Evolutionary conservation across 2,113 vertebrate species (phyloP).

Genomic region (Nothocercus nigrocapillus): DNA sequence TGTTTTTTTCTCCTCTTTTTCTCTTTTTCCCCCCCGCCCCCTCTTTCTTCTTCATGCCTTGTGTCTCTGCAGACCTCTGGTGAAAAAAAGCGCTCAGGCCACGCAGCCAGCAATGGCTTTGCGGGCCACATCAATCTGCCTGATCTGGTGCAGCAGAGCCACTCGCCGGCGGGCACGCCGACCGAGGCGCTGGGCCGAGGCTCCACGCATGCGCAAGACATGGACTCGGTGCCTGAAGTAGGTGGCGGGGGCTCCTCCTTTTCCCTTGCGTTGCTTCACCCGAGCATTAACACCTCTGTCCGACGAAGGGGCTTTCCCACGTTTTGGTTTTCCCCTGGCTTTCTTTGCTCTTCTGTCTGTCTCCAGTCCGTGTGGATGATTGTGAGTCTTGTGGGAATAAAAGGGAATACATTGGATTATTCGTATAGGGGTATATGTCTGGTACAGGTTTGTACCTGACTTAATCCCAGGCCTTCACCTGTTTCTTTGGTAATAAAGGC

Average conservation of each 20-base stretch:
- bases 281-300: conserved; percentile 28
- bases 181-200: conserved; percentile 84
- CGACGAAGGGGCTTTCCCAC: neutral
- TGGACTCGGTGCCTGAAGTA: conserved; percentile 93
- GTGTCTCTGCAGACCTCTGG: conserved; percentile 86
- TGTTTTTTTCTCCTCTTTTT: neutral
- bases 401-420: neutral
- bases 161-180: conserved; percentile 89
- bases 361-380: neutral
- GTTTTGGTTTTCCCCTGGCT: neutral
- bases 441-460: neutral
- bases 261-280: neutral
- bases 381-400: neutral
- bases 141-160: conserved; percentile 95
- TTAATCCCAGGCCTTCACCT: neutral
- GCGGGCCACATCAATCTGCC: conserved; percentile 93
- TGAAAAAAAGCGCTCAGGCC: conserved; percentile 90
- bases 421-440: neutral
- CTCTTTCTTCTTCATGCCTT: conserved; percentile 63
- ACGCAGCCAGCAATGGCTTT: conserved; percentile 93
- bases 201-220: conserved; percentile 87
- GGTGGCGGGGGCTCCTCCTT: conserved; percentile 75
- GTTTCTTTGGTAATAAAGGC: neutral
- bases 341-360: neutral
- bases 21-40: neutral